Percentiles rank a stretch among this genome's conserved stretches.
Conservation (phyloP, 2,797 vertebrate species). For the Lutjanus campechanus region DNA sequence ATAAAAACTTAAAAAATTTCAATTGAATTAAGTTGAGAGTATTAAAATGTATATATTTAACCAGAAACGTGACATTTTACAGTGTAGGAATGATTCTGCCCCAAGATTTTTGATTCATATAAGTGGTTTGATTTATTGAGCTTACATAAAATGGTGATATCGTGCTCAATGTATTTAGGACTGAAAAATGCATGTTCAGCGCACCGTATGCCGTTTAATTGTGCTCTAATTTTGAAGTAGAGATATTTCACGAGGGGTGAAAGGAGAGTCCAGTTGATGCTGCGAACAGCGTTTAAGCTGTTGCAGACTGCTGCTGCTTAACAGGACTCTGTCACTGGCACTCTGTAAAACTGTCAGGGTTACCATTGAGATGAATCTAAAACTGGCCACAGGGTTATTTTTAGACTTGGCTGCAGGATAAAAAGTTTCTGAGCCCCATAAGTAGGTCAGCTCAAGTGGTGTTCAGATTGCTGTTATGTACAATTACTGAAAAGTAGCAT, state of each 20-base stretch:
- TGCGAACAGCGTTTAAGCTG: constrained; percentile 60
- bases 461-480: constrained; percentile 85
- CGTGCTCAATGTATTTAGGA: background rate
- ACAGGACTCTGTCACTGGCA: constrained; percentile 80
- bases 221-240: constrained; percentile 39
- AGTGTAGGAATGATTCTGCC: too few relatives aligned
- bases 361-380: constrained; percentile 84
- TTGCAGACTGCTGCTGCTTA: constrained; percentile 70
- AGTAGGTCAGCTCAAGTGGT: constrained; percentile 87
- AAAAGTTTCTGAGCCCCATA: constrained; percentile 86
- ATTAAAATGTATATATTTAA: too few relatives aligned
- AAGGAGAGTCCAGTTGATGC: constrained; percentile 40
- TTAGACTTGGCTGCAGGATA: constrained; percentile 86
- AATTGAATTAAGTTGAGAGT: too few relatives aligned
- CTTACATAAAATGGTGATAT: constrained; percentile 16
- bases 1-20: too few relatives aligned
- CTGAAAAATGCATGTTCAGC: constrained; percentile 38
- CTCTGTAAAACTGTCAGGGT: constrained; percentile 84
- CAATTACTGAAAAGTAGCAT: constrained; percentile 84
- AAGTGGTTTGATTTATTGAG: constrained; percentile 21
- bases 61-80: too few relatives aligned
- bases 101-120: too few relatives aligned
- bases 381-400: constrained; percentile 86
- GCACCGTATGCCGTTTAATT: constrained; percentile 40
- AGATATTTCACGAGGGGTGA: constrained; percentile 31